Evolutionary conservation across 1,140 invertebrate genomes (phyloP).

Genomic region (Caenorhabditis latens): DNA sequence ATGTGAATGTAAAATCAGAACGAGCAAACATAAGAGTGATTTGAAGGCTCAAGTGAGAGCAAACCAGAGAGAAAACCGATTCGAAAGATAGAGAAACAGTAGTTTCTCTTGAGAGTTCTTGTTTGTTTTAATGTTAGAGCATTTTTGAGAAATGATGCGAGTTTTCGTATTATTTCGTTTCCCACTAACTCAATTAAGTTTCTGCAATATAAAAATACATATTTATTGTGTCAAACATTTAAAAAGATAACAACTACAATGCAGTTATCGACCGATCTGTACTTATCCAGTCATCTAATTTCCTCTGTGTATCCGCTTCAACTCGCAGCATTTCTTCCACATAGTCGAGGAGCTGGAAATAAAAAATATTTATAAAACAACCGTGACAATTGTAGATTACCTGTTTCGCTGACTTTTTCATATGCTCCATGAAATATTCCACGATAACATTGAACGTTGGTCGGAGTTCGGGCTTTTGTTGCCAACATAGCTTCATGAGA

Average conservation of each 20-base stretch:
- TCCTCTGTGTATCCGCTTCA: background rate
- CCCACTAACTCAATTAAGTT: too few relatives aligned
- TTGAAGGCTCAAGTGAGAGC: background rate
- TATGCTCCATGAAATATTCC: slow-evolving; percentile 6
- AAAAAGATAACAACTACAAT: background rate
- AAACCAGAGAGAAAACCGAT: background rate
- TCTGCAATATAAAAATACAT: too few relatives aligned
- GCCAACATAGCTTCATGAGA: slow-evolving; percentile 31
- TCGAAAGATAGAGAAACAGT: background rate
- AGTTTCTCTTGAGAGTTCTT: background rate
- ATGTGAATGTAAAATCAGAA: too few relatives aligned
- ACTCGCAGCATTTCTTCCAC: background rate
- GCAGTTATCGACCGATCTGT: background rate
- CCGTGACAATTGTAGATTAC: background rate
- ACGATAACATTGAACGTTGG: background rate
- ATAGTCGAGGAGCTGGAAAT: background rate
- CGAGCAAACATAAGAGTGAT: background rate
- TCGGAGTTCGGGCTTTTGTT: background rate
- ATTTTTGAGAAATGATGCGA: too few relatives aligned
- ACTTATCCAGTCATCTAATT: slow-evolving; percentile 27
- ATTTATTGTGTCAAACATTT: too few relatives aligned
- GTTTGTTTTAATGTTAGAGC: background rate
- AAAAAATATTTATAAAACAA: background rate
- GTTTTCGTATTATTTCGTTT: too few relatives aligned
- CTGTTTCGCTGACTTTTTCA: background rate